phyloP scores from a whole-genome alignment of 2,797 vertebrate species.

The Falco rusticolus region DNA sequence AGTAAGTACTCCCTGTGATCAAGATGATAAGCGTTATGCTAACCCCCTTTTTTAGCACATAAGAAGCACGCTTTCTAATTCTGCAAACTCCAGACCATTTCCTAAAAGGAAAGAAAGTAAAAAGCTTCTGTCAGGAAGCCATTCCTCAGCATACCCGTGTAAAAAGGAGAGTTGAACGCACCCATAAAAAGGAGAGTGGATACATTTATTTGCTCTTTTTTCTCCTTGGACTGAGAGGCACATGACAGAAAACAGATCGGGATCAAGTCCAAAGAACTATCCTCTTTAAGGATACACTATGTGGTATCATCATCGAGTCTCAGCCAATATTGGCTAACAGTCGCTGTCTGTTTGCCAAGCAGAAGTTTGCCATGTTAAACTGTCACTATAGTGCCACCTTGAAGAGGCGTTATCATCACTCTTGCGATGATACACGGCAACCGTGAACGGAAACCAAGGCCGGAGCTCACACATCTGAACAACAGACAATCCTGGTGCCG shows the following conservation, averaged over 20 bases:
- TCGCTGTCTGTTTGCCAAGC: constrained; percentile 73
- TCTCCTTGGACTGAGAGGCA: constrained; percentile 6
- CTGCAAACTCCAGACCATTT: neutral
- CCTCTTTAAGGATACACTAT: constrained; percentile 62
- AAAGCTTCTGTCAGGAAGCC: neutral
- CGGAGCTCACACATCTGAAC: constrained; percentile 65
- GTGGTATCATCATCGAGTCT: constrained; percentile 52
- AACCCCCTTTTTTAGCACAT: neutral
- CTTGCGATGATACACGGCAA: constrained; percentile 69
- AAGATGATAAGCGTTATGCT: neutral
- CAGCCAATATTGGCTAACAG: constrained; percentile 73
- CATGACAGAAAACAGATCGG: constrained; percentile 28
- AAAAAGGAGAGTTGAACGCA: neutral
- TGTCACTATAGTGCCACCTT: constrained; percentile 73
- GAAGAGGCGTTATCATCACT: constrained; percentile 74
- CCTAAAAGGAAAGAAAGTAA: neutral
- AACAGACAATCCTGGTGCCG: constrained; percentile 58
- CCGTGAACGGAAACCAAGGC: constrained; percentile 67
- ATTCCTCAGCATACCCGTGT: neutral
- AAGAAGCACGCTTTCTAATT: neutral
- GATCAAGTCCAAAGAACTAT: constrained; percentile 68
- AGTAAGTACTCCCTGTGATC: neutral
- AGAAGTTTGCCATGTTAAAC: constrained; percentile 74
- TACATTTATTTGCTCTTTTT: neutral
- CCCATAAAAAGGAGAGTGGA: neutral